Base-by-base conservation (phyloP, 2,888 invertebrate genomes). In the Endomychus coccineus region DNA sequence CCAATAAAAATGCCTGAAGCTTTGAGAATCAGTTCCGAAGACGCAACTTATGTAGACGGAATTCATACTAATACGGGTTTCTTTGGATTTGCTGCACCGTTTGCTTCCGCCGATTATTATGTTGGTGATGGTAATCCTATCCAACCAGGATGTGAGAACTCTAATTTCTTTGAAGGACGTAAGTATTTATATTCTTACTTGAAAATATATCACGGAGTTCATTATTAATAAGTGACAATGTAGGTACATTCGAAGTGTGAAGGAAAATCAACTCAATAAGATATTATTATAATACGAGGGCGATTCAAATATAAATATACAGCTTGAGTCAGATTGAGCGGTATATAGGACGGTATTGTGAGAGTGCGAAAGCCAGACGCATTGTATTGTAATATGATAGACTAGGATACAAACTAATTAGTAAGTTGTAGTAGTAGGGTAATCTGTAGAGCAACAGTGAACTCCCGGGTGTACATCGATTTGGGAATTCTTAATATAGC, bases 31-130 rank as follows among this genome's bases (percentile, higher is more conserved):
- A 34, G 38, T 16, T 27, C 32, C 12, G 36, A 39, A 7, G 50
- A 51, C 33, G 53, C 51, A 3, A 27, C 31, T 7, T 50, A 38
- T 24, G 50, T 53, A 5, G 53, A 53, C 30, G 39, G 41, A 6
- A 45, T 53, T 13, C 53, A 52, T 21, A 52, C 53, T 3, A 51
- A 52, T 31, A 43, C 35, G 34, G 53, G 53, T 15, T 53, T 52
- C 34, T 34, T 52, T 4, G 53, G 53, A 5, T 47, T 51, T 27
- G 22, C 39, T 5, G 32, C 27, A 11, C 27, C 44, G 1, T 42
- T 43, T 24, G 52, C 39, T 3, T 28, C 44, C 4, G 48, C 40
- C 2, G 51, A 52, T 39, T 50, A 40, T 28, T 53, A 49, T 23
- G 39, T 51, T 1, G 40, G 48, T n/a, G 45, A 42, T 28, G 53